phyloP scores from a whole-genome alignment of 2,888 invertebrate species.

The Seira sanloemensis region DNA sequence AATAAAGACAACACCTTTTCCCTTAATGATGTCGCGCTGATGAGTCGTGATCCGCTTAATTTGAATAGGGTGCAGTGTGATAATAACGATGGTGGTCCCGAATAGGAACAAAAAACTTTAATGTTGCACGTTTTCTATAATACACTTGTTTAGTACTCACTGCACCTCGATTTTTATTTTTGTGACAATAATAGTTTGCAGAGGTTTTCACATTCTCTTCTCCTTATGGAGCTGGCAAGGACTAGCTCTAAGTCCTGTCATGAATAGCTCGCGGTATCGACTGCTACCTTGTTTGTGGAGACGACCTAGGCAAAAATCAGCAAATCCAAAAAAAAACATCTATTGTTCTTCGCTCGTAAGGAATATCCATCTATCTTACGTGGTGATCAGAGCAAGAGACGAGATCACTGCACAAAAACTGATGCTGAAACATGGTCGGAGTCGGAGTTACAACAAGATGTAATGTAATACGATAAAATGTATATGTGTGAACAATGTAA shows the following conservation, averaged over 20 bases:
- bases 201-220: neutral
- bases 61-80: slow-evolving; percentile 6
- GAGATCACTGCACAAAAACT: slow-evolving; percentile 4
- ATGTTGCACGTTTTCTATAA: neutral
- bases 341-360: neutral
- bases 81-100: neutral
- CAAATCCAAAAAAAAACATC: neutral
- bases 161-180: neutral
- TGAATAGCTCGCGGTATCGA: slow-evolving; percentile 13
- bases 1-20: neutral
- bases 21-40: neutral
- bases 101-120: neutral
- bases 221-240: slow-evolving; percentile 8
- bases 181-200: neutral
- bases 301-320: slow-evolving; percentile 6
- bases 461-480: neutral
- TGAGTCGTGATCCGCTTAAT: neutral
- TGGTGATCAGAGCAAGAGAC: neutral
- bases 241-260: slow-evolving; percentile 2
- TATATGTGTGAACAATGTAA: slow-evolving; percentile 5
- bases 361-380: neutral
- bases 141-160: neutral
- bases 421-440: neutral
- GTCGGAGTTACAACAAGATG: neutral
- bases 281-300: neutral